Conservation (phyloP, 2,797 vertebrate genomes). For the Enoplosus armatus region DNA sequence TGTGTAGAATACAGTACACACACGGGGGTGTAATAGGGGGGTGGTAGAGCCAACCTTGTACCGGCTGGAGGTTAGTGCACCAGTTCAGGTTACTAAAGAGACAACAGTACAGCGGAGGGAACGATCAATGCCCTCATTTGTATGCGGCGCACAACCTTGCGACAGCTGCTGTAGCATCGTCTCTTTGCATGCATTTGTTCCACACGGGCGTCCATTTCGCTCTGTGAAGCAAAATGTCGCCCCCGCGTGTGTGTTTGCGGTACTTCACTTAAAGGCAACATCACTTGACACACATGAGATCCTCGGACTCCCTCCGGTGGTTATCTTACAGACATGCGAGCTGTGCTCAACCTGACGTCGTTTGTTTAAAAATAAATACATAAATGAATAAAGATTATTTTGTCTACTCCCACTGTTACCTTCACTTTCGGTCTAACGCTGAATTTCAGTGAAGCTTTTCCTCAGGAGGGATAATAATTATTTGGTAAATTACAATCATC, state of each 20-base stretch:
- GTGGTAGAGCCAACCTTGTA: constrained; percentile 4
- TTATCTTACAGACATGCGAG: background rate
- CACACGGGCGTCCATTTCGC: constrained; percentile 29
- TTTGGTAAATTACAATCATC: background rate
- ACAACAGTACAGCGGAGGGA: constrained; percentile 54
- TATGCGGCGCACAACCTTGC: constrained; percentile 79
- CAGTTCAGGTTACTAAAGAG: constrained; percentile 52
- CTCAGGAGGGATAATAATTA: background rate
- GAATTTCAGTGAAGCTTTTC: too few species aligned
- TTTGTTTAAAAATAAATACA: too few species aligned
- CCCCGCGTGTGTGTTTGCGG: constrained; percentile 38
- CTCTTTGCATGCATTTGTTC: constrained; percentile 71
- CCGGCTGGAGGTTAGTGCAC: constrained; percentile 57
- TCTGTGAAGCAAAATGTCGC: constrained; percentile 55
- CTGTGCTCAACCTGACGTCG: too few species aligned
- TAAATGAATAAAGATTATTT: too few species aligned
- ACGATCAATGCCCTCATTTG: constrained; percentile 78
- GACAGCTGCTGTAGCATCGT: constrained; percentile 79
- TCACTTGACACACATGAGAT: background rate
- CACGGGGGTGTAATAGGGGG: background rate
- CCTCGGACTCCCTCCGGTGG: constrained; percentile 58
- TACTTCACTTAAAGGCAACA: background rate
- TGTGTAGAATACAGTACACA: background rate
- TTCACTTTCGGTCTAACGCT: too few species aligned
- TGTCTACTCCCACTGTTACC: too few species aligned